Evolutionary conservation across 2,888 invertebrate species (phyloP), one percentile per base, ranked within the genome.

Genomic region (Latrodectus elegans): DNA sequence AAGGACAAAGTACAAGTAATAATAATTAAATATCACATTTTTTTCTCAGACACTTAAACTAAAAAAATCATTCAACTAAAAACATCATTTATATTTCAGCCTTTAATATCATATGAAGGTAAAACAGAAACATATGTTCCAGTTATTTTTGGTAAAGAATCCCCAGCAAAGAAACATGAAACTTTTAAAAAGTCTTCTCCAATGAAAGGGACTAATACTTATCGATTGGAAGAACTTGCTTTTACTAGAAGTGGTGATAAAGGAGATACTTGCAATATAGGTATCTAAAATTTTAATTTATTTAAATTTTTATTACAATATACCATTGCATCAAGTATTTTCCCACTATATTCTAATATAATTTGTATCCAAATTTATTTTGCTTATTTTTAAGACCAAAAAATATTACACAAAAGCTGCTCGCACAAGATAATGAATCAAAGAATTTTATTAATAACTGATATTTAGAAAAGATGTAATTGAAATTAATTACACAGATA

Each of bases 161-260:
- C 49, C 12, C 49, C 52, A 14, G 67, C 38, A 22, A 3, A 12
- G n/a, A 22, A 17, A 26, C n/a, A 49, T 8, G 38, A 72, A 49
- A 55, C 68, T 11, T 52, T 14, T 38, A 77, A 78, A 73, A 84
- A 78, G 22, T 12, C 26, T 26, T 26, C 49, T 55, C 74, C 88
- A 22, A 14, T 64, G 14, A 82, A 81, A 74, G 89, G 90, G 12
- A 81, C 64, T 11, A 76, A 85, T 64, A 90, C 91, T 4, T 92
- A 91, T 90, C 90, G 91, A 17, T 90, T 93, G 17, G 92, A 91
- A 82, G 93, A 93, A 9, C 89, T 93, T 73, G 93, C 93, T 4
- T 93, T 91, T 88, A 92, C 93, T 2, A 91, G 93, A 78, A 93
- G 93, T 91, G 93, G 93, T 3, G 93, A 93, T 90, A 93, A 93